Base-by-base conservation (phyloP, 1,140 invertebrate genomes). In the Pseudobourletiella spinata region DNA sequence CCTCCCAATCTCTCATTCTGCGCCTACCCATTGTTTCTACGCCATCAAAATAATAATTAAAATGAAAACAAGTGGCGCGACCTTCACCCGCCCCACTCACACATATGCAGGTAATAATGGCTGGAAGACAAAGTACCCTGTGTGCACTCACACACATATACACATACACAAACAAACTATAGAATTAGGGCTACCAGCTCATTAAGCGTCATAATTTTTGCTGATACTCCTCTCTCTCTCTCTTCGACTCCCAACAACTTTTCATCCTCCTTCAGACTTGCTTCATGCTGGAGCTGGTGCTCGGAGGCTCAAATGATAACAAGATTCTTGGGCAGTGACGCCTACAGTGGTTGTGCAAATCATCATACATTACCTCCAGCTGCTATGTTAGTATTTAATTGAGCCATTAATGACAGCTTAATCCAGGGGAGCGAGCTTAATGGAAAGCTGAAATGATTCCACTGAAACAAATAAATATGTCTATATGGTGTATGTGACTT, bases 381-480 rank as follows among this genome's bases (percentile, higher is more conserved):
- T 6, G 24, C 25, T 51, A 25, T 51, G 20, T 51, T 8, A 25
- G 4, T 51, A 25, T 51, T 51, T 51, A 51, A 51, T 51, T 51
- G 48, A 51, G 48, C 48, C 25, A 51, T 51, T 51, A 51, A 51
- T 51, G 48, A 51, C 24, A 51, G n/a, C n/a, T n/a, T n/a, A n/a
- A n/a, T n/a, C n/a, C n/a, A n/a, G n/a, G n/a, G n/a, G n/a, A n/a
- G n/a, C n/a, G n/a, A n/a, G n/a, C n/a, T n/a, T n/a, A n/a, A n/a
- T n/a, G n/a, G n/a, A n/a, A n/a, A n/a, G n/a, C n/a, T n/a, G n/a
- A n/a, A n/a, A n/a, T n/a, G n/a, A n/a, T n/a, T n/a, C n/a, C n/a
- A n/a, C n/a, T n/a, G n/a, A n/a, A n/a, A n/a, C n/a, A n/a, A n/a
- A n/a, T n/a, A n/a, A n/a, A n/a, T n/a, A n/a, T n/a, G n/a, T n/a